phyloP scores from a whole-genome alignment of 2,113 vertebrate species.

The Vulpes lagopus region DNA sequence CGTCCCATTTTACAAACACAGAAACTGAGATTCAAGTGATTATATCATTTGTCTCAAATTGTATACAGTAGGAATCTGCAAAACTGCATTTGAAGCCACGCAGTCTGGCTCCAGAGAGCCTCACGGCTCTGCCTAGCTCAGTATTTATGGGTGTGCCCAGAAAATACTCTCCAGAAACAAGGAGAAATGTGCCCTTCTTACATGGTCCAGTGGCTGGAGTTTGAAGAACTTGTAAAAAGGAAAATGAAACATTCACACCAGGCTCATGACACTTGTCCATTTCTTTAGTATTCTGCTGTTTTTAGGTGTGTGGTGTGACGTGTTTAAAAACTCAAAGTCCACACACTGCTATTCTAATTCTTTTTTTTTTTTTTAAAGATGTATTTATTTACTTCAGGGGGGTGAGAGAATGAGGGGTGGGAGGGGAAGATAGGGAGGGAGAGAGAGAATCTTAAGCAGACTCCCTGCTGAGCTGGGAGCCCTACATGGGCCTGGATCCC shows the following conservation, averaged over 20 bases:
- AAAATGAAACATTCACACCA: background rate
- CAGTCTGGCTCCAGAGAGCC: background rate
- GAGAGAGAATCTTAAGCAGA: background rate
- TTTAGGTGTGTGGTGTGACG: background rate
- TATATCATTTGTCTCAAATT: background rate
- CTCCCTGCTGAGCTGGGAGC: background rate
- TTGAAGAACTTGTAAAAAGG: background rate
- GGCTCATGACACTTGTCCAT: background rate
- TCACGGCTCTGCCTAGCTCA: background rate
- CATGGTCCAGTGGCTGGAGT: background rate
- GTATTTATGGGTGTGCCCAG: background rate
- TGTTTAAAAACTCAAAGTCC: background rate
- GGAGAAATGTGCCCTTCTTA: background rate
- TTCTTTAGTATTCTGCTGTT: background rate
- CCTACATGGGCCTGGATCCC: background rate
- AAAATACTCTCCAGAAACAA: background rate
- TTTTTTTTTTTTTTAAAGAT: background rate
- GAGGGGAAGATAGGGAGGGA: background rate
- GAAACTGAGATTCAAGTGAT: background rate
- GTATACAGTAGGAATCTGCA: background rate
- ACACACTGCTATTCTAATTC: background rate
- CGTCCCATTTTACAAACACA: background rate
- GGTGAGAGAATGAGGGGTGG: background rate
- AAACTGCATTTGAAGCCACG: background rate
- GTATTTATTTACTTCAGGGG: background rate